phyloP scores from a whole-genome alignment of 64 coral and sea anemone species.

The Dendrophyllia cribrosa region DNA sequence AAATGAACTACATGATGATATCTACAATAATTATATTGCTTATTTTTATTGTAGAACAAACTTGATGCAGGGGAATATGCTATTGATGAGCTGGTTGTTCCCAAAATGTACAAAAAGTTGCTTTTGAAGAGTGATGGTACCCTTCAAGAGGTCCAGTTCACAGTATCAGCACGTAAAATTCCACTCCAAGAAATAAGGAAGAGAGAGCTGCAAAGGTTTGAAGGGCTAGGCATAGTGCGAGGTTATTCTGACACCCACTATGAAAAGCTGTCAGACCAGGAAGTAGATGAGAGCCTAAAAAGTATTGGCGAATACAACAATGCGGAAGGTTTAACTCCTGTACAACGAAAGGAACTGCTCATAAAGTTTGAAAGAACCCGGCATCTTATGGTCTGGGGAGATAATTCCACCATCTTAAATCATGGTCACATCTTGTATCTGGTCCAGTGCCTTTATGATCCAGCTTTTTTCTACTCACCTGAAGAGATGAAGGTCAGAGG shows the following conservation, averaged over 20 bases:
- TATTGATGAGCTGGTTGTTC: constrained; percentile 66
- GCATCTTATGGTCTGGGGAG: constrained; percentile 56
- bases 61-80: constrained; percentile 46
- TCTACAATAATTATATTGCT: no score
- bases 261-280: not conserved
- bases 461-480: constrained; percentile 58
- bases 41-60: not conserved
- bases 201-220: constrained; percentile 9
- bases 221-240: not conserved
- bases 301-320: no score
- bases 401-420: constrained; percentile 57
- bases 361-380: constrained; percentile 59
- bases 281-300: not conserved
- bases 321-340: not conserved
- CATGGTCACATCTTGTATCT: constrained; percentile 70
- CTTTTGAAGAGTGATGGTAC: constrained; percentile 41
- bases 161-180: constrained; percentile 51
- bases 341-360: not conserved
- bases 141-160: constrained; percentile 15
- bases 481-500: constrained; percentile 45
- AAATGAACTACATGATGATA: no score
- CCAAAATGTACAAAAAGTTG: constrained; percentile 64
- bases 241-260: not conserved
- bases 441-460: constrained; percentile 65
- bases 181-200: constrained; percentile 11